Evolutionary conservation across 2,797 vertebrate species (phyloP).

Genomic region (Premnoplex brunnescens): DNA sequence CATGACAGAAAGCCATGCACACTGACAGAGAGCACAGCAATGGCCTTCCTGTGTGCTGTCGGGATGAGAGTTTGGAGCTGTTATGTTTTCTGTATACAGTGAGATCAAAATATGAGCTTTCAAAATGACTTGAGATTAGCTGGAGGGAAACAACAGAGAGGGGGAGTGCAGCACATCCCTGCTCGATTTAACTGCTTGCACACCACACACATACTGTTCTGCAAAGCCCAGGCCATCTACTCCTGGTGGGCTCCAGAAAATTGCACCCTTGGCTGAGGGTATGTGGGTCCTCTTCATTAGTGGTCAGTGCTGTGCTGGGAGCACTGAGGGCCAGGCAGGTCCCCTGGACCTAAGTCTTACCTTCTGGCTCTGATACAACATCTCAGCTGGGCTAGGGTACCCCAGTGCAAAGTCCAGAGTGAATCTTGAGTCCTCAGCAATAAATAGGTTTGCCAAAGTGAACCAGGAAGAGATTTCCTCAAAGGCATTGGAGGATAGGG

Average conservation of each 20-base stretch:
- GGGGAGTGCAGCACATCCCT: neutral
- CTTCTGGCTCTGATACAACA: neutral
- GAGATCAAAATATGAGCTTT: neutral
- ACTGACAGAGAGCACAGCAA: neutral
- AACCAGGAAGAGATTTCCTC: neutral
- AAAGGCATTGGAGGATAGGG: neutral
- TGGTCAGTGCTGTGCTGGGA: neutral
- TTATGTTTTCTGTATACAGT: neutral
- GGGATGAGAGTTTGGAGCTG: neutral
- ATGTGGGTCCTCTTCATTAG: neutral
- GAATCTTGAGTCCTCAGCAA: neutral
- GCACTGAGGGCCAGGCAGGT: rapidly evolving
- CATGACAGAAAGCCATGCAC: neutral
- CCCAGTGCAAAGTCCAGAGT: rapidly evolving
- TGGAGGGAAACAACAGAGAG: neutral
- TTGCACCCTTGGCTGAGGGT: neutral
- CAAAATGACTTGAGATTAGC: neutral
- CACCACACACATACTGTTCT: rapidly evolving
- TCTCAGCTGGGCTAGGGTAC: neutral
- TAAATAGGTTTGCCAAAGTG: neutral
- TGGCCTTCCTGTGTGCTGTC: neutral
- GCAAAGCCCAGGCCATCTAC: neutral
- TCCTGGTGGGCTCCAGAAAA: neutral
- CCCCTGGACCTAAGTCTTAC: neutral
- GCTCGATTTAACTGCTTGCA: neutral